Evolutionary conservation across 2,113 vertebrate genomes (phyloP).

Genomic region (Neolamprologus modestus): DNA sequence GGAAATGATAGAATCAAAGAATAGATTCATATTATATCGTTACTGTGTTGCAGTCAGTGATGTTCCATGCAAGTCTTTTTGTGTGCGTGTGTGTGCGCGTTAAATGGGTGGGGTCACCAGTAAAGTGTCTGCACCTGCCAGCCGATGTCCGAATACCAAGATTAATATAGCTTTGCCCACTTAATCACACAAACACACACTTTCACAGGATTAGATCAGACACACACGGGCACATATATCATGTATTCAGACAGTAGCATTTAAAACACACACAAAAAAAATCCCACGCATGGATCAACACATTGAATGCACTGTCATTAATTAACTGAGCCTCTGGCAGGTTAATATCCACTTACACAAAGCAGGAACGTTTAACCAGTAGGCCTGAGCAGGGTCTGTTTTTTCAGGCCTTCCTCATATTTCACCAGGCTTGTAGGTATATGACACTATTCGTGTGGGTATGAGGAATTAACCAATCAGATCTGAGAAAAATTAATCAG

Average conservation of each 20-base stretch:
- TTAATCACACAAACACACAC: constrained; percentile 28
- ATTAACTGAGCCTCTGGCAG: neutral
- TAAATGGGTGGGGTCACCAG: constrained; percentile 5
- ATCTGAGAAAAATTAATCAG: neutral
- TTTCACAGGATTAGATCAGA: neutral
- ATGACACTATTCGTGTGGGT: neutral
- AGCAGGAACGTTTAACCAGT: neutral
- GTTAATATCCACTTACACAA: neutral
- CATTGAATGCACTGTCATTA: neutral
- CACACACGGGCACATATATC: neutral
- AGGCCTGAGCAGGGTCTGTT: neutral
- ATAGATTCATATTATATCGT: neutral
- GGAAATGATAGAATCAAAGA: neutral
- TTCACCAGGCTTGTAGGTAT: neutral
- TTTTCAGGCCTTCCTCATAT: neutral
- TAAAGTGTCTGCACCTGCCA: constrained; percentile 62
- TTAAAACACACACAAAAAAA: neutral
- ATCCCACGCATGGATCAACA: neutral
- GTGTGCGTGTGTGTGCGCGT: neutral
- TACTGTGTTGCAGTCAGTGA: neutral
- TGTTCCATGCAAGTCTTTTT: neutral
- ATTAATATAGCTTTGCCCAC: constrained; percentile 57
- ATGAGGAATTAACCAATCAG: neutral
- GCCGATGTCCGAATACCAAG: constrained; percentile 57
- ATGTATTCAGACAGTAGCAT: neutral